Evolutionary conservation across 2,888 invertebrate species (phyloP).

Genomic region (Allolobophora icterica): DNA sequence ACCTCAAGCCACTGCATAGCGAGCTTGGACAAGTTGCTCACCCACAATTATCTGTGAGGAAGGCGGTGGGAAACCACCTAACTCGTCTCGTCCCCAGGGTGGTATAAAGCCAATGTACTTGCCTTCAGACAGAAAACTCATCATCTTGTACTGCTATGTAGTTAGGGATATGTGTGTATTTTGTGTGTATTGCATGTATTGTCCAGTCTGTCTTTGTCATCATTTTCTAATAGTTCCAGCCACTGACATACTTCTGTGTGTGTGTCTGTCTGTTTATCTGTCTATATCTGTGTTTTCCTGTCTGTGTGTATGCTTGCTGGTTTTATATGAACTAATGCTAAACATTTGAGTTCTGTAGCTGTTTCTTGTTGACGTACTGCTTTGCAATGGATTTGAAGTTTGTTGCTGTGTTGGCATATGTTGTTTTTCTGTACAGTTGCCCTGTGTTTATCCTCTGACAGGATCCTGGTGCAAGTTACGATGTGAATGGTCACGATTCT

Average conservation of each 20-base stretch:
- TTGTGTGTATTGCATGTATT: background rate
- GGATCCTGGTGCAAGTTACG: conserved; percentile 94
- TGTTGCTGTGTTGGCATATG: background rate
- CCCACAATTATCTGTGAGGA: no score
- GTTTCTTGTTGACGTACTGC: background rate
- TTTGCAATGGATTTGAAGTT: background rate
- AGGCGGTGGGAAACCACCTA: no score
- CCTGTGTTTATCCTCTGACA: conserved; percentile 63
- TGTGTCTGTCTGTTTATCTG: background rate
- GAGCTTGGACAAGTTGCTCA: no score
- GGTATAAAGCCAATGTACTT: no score
- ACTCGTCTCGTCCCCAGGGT: no score
- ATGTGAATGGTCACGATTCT: conserved; percentile 92
- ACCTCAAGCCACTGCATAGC: no score
- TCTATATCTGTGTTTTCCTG: background rate
- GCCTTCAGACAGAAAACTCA: no score
- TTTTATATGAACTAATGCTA: background rate
- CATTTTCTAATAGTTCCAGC: background rate
- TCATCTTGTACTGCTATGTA: no score
- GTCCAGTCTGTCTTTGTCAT: background rate
- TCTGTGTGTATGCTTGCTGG: background rate
- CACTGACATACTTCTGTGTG: background rate
- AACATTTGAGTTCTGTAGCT: background rate
- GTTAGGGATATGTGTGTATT: background rate
- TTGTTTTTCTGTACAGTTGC: background rate